Evolutionary conservation across 2,113 vertebrate species (phyloP), one percentile per base, ranked within the genome.

Genomic region (Phodopus roborovskii): DNA sequence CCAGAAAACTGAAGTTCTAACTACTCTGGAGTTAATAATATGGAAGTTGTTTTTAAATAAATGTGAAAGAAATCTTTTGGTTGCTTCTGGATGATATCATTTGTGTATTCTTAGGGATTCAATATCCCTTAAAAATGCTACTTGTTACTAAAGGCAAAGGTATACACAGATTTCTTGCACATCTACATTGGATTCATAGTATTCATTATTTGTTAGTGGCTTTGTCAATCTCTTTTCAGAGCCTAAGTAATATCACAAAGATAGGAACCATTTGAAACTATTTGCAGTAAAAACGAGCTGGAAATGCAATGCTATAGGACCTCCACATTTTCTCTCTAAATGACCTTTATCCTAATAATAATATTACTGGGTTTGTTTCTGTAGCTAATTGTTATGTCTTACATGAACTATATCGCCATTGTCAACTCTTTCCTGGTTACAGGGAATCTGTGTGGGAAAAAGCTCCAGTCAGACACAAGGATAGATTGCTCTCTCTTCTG

Each of bases 401-500:
- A 13, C 45, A 7, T 75, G 53, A 96, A 95, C 81, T 73, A 0
- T 45, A 30, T 4, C 13, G 3, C 0, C 73, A 50, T 78, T n/a
- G 62, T 96, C 5, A 84, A 24, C 42, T 92, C 2, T 36, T 95
- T 94, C 10, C 30, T 96, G 45, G 20, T 71, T 85, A 50, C n/a
- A 66, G 58, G 16, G 30, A 96, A 94, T 96, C 56, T 86, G 9
- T 68, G 2, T 78, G n/a, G 56, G 85, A 79, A 91, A 88, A 95
- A 68, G 22, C 82, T 95, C n/a, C 88, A 83, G 74, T 86, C 30
- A 87, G 20, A 90, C 13, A 36, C 92, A 93, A 42, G 94, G 58
- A 83, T 73, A 91, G 71, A 96, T 93, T 26, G 91, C 77, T 97
- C 83, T 96, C 36, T 83, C 8, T 11, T 95, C 81, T 77, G 16